A percentile compares a stretch with the other conserved stretches of the same genome.
These are phyloP conservation scores for Rousettus leschenaultii DNA, from an alignment of 2,113 vertebrate species.

Conservation along the genomic window DNA sequence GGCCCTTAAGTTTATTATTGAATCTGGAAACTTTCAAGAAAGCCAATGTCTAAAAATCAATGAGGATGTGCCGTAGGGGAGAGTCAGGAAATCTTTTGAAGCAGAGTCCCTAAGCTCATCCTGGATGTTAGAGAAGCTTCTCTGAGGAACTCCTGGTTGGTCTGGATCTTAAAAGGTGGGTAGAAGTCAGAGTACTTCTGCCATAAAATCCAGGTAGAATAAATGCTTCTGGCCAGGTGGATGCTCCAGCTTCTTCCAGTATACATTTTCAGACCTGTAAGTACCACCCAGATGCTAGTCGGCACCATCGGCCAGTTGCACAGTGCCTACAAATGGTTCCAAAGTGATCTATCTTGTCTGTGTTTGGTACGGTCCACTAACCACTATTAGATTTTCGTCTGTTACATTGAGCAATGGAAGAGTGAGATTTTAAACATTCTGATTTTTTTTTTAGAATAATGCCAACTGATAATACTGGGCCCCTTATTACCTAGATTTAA, in stretches of 20 bases:
- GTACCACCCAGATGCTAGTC: background rate
- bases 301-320: background rate
- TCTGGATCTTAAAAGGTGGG: background rate
- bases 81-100: background rate
- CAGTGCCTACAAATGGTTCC: background rate
- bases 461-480: background rate
- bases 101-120: background rate
- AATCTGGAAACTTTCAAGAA: background rate
- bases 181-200: background rate
- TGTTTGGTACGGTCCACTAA: background rate
- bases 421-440: background rate
- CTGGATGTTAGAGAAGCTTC: background rate
- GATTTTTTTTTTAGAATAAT: background rate
- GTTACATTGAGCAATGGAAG: background rate
- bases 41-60: background rate
- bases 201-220: background rate
- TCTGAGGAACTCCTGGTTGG: background rate
- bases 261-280: background rate
- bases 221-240: background rate
- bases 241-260: background rate
- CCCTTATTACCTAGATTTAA: background rate
- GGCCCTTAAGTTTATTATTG: background rate
- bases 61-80: background rate
- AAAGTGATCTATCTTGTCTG: background rate
- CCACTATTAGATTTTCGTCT: background rate